A percentile compares a stretch with the other conserved stretches of the same genome.
Conservation (phyloP, 64 coral and sea anemone species). For the Montipora foliosa region DNA sequence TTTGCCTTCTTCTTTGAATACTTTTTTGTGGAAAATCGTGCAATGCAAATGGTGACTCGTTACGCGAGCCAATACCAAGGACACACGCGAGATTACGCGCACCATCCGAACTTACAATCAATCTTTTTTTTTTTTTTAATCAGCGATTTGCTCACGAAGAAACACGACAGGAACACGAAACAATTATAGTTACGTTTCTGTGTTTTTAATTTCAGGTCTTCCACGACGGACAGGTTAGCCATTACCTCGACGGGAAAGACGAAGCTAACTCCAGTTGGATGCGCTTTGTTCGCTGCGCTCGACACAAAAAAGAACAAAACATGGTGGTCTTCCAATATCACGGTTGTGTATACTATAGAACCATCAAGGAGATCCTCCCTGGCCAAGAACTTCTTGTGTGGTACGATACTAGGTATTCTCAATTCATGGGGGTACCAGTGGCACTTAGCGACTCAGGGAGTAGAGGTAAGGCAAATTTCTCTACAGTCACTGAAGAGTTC, state of each 20-base stretch:
- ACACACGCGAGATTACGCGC: no score
- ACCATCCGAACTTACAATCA: no score
- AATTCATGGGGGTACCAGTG: slow-evolving; percentile 97
- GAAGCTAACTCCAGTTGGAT: slow-evolving; percentile 99
- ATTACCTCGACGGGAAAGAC: slow-evolving; percentile 97
- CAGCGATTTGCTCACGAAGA: no score
- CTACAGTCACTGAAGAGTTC: neutral
- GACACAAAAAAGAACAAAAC: slow-evolving; percentile 98
- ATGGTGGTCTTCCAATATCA: slow-evolving; percentile 99
- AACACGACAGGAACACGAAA: neutral
- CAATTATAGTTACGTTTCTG: neutral
- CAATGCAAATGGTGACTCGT: no score
- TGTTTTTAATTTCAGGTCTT: slow-evolving; percentile 70
- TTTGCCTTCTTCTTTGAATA: no score
- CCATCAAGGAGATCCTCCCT: slow-evolving; percentile 86
- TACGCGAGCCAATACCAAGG: no score
- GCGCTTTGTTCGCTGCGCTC: slow-evolving; percentile 96
- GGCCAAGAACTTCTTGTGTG: slow-evolving; percentile 96
- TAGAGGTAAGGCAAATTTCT: slow-evolving; percentile 62
- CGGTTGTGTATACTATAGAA: slow-evolving; percentile 97
- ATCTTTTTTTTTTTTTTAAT: no score
- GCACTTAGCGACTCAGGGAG: slow-evolving; percentile 92
- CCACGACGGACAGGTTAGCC: slow-evolving; percentile 98
- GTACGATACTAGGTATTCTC: slow-evolving; percentile 96
- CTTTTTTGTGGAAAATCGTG: no score